These are phyloP conservation scores for Amazona vittata DNA, from an alignment of 2,113 vertebrate species.

Conservation along the genomic window DNA sequence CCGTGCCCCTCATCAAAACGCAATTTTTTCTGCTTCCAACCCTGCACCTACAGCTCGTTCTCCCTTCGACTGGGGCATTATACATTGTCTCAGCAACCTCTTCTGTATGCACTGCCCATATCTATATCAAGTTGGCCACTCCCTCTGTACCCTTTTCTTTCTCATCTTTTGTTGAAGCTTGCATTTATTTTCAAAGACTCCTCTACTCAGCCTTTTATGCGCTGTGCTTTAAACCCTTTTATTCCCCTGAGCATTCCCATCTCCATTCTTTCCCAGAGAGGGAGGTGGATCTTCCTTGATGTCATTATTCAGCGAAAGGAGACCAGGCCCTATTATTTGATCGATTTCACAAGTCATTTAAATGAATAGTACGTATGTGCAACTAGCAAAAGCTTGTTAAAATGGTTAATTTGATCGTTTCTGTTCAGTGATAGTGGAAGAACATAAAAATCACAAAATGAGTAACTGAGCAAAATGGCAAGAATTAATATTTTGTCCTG, in stretches of 20 bases:
- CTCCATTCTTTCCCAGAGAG: slow-evolving; percentile 50
- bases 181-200: slow-evolving; percentile 68
- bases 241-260: slow-evolving; percentile 64
- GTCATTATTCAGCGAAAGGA: slow-evolving; percentile 62
- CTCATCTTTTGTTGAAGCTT: slow-evolving; percentile 59
- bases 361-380: slow-evolving; percentile 22
- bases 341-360: slow-evolving; percentile 61
- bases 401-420: slow-evolving; percentile 51
- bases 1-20: slow-evolving; percentile 25
- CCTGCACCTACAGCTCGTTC: not conserved
- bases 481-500: slow-evolving; percentile 18
- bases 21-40: not conserved
- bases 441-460: slow-evolving; percentile 7
- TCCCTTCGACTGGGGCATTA: not conserved
- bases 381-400: slow-evolving; percentile 55
- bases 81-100: slow-evolving; percentile 21
- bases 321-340: slow-evolving; percentile 49
- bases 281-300: slow-evolving; percentile 63
- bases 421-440: slow-evolving; percentile 5
- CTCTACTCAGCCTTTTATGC: slow-evolving; percentile 57
- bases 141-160: slow-evolving; percentile 42
- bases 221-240: slow-evolving; percentile 51
- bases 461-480: not conserved
- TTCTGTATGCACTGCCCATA: slow-evolving; percentile 18
- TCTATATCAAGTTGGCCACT: not conserved